Conservation (phyloP, 2,113 vertebrate genomes). For the Antigone vipio region DNA sequence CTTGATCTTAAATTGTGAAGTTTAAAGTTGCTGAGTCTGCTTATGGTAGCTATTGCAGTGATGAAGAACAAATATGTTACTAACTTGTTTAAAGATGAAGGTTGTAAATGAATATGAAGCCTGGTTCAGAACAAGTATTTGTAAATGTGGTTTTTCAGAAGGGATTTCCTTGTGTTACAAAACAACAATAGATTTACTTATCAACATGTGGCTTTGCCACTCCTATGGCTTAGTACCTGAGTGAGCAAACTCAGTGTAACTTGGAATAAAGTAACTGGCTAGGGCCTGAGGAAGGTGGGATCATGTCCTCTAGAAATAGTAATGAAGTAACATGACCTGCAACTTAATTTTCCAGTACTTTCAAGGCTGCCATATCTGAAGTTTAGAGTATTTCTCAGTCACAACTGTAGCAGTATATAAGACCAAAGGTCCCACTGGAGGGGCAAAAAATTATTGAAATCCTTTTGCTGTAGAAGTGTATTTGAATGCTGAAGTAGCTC, state of each 20-base stretch:
- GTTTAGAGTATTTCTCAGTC: background rate
- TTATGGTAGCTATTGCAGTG: background rate
- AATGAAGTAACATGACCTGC: background rate
- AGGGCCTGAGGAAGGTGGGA: background rate
- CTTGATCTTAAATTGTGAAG: background rate
- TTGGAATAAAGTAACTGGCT: background rate
- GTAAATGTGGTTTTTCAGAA: background rate
- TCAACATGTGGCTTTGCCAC: background rate
- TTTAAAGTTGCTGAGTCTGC: background rate
- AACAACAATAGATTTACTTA: background rate
- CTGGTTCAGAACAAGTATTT: background rate
- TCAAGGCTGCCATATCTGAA: no score
- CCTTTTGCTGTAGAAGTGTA: background rate
- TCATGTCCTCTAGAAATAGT: background rate
- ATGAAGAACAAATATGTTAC: background rate
- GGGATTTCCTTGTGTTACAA: background rate
- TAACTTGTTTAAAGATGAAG: background rate
- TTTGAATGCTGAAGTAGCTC: background rate
- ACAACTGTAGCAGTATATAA: accelerated
- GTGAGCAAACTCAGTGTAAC: background rate
- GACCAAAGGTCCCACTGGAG: background rate
- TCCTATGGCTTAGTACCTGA: background rate
- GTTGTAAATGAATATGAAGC: background rate
- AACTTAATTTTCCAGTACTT: background rate
- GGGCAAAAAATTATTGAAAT: background rate